These are phyloP conservation scores for Drosophila tanythrix DNA, from an alignment of 2,888 invertebrate species.

Conservation along the genomic window DNA sequence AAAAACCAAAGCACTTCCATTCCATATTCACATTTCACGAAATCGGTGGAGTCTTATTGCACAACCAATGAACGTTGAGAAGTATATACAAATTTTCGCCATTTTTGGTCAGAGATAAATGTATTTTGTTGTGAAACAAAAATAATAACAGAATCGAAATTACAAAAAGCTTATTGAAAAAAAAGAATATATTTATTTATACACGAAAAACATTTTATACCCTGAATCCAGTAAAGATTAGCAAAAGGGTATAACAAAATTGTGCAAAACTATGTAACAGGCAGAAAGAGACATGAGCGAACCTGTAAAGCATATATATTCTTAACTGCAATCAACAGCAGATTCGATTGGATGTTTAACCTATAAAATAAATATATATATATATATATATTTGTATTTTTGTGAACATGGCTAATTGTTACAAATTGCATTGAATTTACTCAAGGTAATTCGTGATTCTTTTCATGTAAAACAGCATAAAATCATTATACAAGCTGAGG, in stretches of 20 bases:
- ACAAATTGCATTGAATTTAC: neutral
- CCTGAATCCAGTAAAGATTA: neutral
- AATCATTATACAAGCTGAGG: neutral
- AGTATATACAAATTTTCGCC: neutral
- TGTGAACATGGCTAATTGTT: neutral
- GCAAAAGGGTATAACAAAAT: neutral
- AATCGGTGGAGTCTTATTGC: conserved; percentile 12
- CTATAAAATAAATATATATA: neutral
- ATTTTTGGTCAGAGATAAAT: conserved; percentile 3
- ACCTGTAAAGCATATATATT: neutral
- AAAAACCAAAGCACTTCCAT: conserved; percentile 43
- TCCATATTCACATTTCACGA: conserved; percentile 25
- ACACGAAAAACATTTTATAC: neutral
- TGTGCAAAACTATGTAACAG: neutral
- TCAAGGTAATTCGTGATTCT: neutral
- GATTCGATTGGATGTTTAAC: neutral
- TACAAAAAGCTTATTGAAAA: conserved; percentile 3
- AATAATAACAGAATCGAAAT: conserved; percentile 10
- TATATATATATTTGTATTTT: neutral
- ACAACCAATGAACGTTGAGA: neutral
- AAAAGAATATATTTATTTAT: conserved; percentile 1
- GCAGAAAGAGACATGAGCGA: neutral
- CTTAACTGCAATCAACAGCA: neutral
- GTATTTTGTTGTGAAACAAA: conserved; percentile 12
- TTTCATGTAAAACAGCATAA: neutral